Evolutionary conservation across 2,888 invertebrate genomes (phyloP).

Genomic region (Nomada goodeniana): DNA sequence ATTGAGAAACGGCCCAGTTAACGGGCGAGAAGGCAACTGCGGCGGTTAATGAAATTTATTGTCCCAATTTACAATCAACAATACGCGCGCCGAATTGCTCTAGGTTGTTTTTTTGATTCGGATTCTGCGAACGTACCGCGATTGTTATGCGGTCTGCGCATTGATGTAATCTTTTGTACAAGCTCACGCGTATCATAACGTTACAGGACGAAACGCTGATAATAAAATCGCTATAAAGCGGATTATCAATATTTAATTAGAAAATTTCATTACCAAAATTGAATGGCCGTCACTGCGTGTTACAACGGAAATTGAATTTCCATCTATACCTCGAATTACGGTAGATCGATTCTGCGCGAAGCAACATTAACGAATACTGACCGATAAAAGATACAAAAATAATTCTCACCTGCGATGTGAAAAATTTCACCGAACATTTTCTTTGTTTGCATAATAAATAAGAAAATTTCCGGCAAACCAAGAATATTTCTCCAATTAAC

Average conservation of each 20-base stretch:
- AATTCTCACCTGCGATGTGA: no score
- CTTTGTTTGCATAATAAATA: no score
- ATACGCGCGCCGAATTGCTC: not conserved
- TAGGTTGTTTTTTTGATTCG: no score
- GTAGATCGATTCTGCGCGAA: no score
- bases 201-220: not conserved
- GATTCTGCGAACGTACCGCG: not conserved
- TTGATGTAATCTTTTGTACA: not conserved
- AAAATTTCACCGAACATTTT: no score
- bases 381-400: no score
- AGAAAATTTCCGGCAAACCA: no score
- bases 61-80: slow-evolving; percentile 25
- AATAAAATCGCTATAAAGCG: slow-evolving; percentile 4
- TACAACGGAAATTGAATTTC: no score
- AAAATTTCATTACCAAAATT: not conserved
- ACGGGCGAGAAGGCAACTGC: slow-evolving; percentile 8
- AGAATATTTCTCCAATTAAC: no score
- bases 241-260: not conserved
- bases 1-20: slow-evolving; percentile 13
- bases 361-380: no score
- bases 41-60: slow-evolving; percentile 15
- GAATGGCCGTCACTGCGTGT: not conserved
- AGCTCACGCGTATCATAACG: not conserved
- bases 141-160: not conserved
- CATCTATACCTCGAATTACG: no score